phyloP scores from a whole-genome alignment of 1,140 invertebrate genomes.

The Formica exsecta region DNA sequence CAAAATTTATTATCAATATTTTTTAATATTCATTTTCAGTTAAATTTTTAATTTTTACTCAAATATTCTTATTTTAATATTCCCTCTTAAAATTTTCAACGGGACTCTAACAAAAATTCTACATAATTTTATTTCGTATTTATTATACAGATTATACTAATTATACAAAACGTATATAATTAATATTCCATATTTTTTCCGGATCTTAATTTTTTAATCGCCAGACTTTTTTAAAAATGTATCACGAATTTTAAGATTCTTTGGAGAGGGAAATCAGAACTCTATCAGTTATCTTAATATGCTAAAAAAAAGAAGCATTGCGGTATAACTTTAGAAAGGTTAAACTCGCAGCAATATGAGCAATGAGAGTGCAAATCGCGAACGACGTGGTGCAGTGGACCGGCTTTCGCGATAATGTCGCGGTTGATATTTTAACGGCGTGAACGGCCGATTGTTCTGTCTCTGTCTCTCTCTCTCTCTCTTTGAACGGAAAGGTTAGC shows the following conservation, averaged over 20 bases:
- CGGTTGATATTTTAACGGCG: slow-evolving; percentile 52
- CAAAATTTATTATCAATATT: background rate
- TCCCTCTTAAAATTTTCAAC: background rate
- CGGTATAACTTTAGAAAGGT: background rate
- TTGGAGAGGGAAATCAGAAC: background rate
- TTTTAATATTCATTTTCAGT: background rate
- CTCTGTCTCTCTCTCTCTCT: slow-evolving; percentile 9
- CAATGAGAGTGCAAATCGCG: slow-evolving; percentile 34
- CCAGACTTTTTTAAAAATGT: too few relatives aligned
- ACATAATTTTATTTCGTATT: too few relatives aligned
- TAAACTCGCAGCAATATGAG: slow-evolving; percentile 6
- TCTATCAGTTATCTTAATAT: background rate
- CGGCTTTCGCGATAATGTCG: slow-evolving; percentile 40
- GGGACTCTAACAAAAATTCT: background rate
- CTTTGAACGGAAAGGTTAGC: slow-evolving; percentile 35
- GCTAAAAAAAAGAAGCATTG: background rate
- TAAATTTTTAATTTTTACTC: background rate
- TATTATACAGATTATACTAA: too few relatives aligned
- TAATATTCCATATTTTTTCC: too few relatives aligned
- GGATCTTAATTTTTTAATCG: too few relatives aligned
- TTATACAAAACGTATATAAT: too few relatives aligned
- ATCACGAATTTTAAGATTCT: background rate
- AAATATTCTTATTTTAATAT: background rate
- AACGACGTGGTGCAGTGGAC: slow-evolving; percentile 8
- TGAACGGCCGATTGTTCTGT: slow-evolving; percentile 43